Base-by-base conservation (phyloP, 2,888 invertebrate genomes). In the Steinernema scapterisci region DNA sequence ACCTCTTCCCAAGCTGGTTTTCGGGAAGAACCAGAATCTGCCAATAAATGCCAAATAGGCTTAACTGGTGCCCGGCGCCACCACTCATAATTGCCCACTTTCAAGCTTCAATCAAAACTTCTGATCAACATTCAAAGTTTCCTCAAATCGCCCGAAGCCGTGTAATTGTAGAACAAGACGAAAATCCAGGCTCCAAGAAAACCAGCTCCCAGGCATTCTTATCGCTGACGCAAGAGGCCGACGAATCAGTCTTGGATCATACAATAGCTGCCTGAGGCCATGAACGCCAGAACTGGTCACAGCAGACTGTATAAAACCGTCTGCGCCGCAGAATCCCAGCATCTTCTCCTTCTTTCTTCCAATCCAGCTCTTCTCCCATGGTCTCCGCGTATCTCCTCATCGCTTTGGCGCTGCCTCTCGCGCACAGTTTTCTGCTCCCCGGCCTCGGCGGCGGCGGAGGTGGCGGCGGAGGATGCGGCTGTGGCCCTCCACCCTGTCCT, bases 211-310 rank as follows among this genome's bases (percentile, higher is more conserved):
- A 6, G 21, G 6, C 23, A 52, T 52, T 11, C 21, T 52, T 31
- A 63, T 63, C 63, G 63, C 63, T 63, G 25, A 31, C 63, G 25
- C 31, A 63, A 31, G 27, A 25, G 48, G 3, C 27, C 54, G 25
- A 38, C 31, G 16, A 63, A 63, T 63, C 31, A 7, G 63, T 63
- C 31, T 27, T 21, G 16, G 16, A 31, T 63, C 27, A 63, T 63
- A 63, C 63, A 63, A 63, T 63, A 63, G 63, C 31, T 31, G 63
- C 63, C 63, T 31, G 25, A 27, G 63, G 63, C 31, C 16, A 31
- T 27, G 3, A 54, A 7, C 63, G 27, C 27, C 31, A 9, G 27
- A 63, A 63, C 63, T 63, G 63, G 63, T 31, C 38, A 16, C 38
- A 1, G 27, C 16, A 31, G 63, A 63, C 31, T 31, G 63, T 63